phyloP scores from a whole-genome alignment of 1,140 invertebrate species.

The Drosophila micromelanica region DNA sequence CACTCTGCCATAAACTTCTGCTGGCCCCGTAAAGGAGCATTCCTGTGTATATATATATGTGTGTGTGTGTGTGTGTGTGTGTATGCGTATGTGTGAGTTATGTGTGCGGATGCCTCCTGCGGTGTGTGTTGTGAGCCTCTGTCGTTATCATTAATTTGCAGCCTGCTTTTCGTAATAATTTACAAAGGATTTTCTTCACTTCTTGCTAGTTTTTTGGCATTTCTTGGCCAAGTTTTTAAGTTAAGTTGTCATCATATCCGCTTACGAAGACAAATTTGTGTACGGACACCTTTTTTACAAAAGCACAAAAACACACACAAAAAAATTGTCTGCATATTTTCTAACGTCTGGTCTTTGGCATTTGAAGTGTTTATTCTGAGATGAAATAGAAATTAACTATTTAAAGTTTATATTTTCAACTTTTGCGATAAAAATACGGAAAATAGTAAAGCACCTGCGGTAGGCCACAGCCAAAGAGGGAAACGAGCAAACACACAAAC shows the following conservation, averaged over 20 bases:
- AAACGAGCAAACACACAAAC: constrained; percentile 30
- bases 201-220: constrained; percentile 36
- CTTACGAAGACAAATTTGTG: constrained; percentile 66
- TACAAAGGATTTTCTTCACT: constrained; percentile 58
- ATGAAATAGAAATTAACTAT: too few relatives aligned
- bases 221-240: constrained; percentile 45
- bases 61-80: not conserved
- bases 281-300: constrained; percentile 8
- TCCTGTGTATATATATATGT: not conserved
- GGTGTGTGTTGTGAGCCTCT: constrained; percentile 22
- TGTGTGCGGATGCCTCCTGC: constrained; percentile 16
- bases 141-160: constrained; percentile 81
- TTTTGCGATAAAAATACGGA: too few relatives aligned
- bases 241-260: constrained; percentile 60
- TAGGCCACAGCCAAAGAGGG: not conserved
- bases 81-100: constrained; percentile 5
- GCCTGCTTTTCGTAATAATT: constrained; percentile 74
- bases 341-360: not conserved
- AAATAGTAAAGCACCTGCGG: constrained; percentile 1
- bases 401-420: too few relatives aligned
- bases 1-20: constrained; percentile 18
- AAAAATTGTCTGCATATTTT: constrained; percentile 36
- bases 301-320: not conserved
- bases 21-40: too few relatives aligned
- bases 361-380: not conserved